Percentiles rank a stretch among this genome's conserved stretches.
Conservation (phyloP, 1,140 invertebrate genomes). For the Aphaenogaster floridana region DNA sequence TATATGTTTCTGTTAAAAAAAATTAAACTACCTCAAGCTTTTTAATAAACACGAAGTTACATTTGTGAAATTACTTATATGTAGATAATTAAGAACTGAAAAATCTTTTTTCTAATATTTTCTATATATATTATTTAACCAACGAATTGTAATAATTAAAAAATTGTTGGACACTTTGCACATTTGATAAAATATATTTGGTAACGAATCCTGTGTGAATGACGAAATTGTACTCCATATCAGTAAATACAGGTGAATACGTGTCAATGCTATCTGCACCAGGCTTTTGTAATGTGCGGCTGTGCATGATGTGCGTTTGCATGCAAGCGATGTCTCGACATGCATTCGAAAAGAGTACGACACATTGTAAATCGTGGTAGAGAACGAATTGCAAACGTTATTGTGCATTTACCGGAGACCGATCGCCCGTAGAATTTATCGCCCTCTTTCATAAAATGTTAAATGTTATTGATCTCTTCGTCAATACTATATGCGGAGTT, state of each 20-base stretch:
- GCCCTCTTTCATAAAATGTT: slow-evolving; percentile 31
- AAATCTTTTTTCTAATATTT: not conserved
- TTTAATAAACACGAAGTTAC: not conserved
- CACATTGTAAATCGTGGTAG: slow-evolving; percentile 47
- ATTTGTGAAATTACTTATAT: not conserved
- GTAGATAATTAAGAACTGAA: not conserved
- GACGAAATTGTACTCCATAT: slow-evolving; percentile 73
- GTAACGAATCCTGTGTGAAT: slow-evolving; percentile 66
- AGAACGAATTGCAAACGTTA: slow-evolving; percentile 49
- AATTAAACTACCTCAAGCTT: not conserved
- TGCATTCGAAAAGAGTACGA: slow-evolving; percentile 47
- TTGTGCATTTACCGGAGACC: slow-evolving; percentile 55
- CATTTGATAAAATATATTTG: slow-evolving; percentile 63
- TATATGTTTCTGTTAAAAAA: not conserved
- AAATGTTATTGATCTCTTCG: slow-evolving; percentile 38
- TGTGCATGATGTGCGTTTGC: slow-evolving; percentile 64
- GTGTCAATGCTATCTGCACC: slow-evolving; percentile 67
- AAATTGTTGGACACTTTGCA: not conserved
- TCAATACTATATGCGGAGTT: slow-evolving; percentile 13
- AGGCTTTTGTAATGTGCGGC: slow-evolving; percentile 65
- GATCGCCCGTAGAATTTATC: slow-evolving; percentile 35
- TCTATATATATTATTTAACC: slow-evolving; percentile 2
- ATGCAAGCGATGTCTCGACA: slow-evolving; percentile 56
- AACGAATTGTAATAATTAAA: not conserved
- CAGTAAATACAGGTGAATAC: slow-evolving; percentile 64